phyloP scores from a whole-genome alignment of 2,797 vertebrate genomes.

The Neostethus bicornis region DNA sequence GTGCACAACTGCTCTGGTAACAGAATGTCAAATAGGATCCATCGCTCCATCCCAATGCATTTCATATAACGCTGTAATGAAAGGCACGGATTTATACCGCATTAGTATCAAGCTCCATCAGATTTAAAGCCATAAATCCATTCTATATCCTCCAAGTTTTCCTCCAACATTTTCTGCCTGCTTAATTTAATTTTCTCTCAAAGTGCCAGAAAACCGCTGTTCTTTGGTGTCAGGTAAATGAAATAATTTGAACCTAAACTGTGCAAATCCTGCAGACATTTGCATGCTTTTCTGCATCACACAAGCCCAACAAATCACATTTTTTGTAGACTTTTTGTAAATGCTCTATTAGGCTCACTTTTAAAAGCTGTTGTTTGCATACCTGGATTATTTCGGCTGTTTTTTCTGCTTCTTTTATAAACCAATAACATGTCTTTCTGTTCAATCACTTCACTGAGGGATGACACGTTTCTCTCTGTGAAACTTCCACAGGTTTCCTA shows the following conservation, averaged over 20 bases:
- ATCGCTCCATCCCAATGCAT: slow-evolving; percentile 76
- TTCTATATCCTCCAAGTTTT: slow-evolving; percentile 79
- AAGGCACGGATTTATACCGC: slow-evolving; percentile 78
- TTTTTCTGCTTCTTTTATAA: slow-evolving; percentile 49
- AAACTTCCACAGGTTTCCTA: slow-evolving; percentile 44
- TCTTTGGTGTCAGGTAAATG: slow-evolving; percentile 79
- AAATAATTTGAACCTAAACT: slow-evolving; percentile 80
- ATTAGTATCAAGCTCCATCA: slow-evolving; percentile 83
- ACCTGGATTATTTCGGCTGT: slow-evolving; percentile 48
- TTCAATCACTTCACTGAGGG: slow-evolving; percentile 28
- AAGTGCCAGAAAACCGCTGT: slow-evolving; percentile 69
- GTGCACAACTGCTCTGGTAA: slow-evolving; percentile 77
- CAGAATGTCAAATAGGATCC: slow-evolving; percentile 81
- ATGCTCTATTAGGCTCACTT: slow-evolving; percentile 52
- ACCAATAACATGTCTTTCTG: slow-evolving; percentile 16
- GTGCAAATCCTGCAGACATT: slow-evolving; percentile 73
- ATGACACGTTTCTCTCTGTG: slow-evolving; percentile 52
- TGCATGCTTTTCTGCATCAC: slow-evolving; percentile 60
- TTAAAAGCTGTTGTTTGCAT: slow-evolving; percentile 46
- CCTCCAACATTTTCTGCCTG: slow-evolving; percentile 70
- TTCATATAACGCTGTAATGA: slow-evolving; percentile 79
- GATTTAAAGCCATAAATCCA: slow-evolving; percentile 81
- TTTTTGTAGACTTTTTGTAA: slow-evolving; percentile 46
- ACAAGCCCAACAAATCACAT: slow-evolving; percentile 61
- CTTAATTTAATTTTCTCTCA: slow-evolving; percentile 79